phyloP scores from a whole-genome alignment of 2,797 vertebrate genomes.

The Babyrousa celebensis region DNA sequence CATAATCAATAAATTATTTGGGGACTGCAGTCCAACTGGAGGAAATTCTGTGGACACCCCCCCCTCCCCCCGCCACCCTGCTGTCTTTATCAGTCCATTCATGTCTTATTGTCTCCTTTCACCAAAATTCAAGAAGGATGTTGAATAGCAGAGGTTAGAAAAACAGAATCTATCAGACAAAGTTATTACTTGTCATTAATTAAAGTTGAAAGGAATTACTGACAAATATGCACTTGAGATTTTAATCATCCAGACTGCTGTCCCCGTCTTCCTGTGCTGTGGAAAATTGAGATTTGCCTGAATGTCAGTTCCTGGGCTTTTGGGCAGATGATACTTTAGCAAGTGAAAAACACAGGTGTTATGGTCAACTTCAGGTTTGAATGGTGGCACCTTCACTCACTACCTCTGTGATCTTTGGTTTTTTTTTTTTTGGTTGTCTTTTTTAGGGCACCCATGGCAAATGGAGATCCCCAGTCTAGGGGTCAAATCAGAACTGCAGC shows the following conservation, averaged over 20 bases:
- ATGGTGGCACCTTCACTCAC: not conserved
- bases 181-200: not conserved
- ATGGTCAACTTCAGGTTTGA: not conserved
- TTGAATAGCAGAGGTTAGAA: slow-evolving; percentile 3
- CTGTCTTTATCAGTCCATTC: not conserved
- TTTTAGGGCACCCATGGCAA: too few relatives aligned
- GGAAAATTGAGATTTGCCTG: not conserved
- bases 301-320: not conserved
- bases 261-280: not conserved
- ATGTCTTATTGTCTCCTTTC: not conserved
- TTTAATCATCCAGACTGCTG: not conserved
- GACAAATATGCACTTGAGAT: not conserved
- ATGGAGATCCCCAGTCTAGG: too few relatives aligned
- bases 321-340: not conserved
- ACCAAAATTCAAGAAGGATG: slow-evolving; percentile 23
- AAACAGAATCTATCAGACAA: not conserved
- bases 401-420: not conserved
- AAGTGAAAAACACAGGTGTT: not conserved
- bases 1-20: not conserved
- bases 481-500: too few relatives aligned
- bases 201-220: not conserved
- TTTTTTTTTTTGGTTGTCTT: too few relatives aligned
- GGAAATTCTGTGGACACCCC: not conserved
- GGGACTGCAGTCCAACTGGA: not conserved
- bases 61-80: not conserved